Base-by-base conservation (phyloP, 2,113 vertebrate species). In the Ictidomys tridecemlineatus region DNA sequence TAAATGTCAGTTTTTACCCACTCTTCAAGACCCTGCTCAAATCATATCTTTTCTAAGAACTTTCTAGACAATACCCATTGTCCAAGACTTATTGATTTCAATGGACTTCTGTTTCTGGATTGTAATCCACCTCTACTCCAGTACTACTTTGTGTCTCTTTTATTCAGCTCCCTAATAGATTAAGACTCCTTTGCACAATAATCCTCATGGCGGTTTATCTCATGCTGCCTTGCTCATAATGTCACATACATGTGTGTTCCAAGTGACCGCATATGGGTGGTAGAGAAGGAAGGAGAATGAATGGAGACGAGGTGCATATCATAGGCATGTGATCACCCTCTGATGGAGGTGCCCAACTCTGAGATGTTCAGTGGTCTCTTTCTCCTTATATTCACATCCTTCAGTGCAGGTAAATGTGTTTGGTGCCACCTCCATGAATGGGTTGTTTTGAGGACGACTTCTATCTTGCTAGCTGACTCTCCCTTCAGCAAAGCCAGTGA, bases 341-440 rank as follows among this genome's bases (percentile, higher is more conserved):
- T 65, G 30, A 13, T 61, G 26, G 18, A 42, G 22, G 17, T 45
- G 80, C 30, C 11, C 20, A 5, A 58, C 5, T 37, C 51, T 53
- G 48, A 14, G 14, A 34, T 13, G 42, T 0, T 5, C 32, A 51
- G 0, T 72, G 11, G 45, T 39, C 26, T 16, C 1, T 17, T 34
- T 72, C 61, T 83, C 12, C 28, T 48, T 18, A 6, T 67, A n/a
- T 39, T 63, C 11, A 39, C 37, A 61, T 32, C 53, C 6, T 78
- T 94, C 74, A 24, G 18, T 28, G 39, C 1, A 48, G 72, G 37
- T 11, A 82, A 85, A 77, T 24, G 11, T 95, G 42, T 56, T 37
- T 37, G 37, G 9, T 53, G 28, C 28, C 22, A 4, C n/a, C 69
- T 80, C 32, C 65, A 63, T 63, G 10, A 69, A 53, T 79, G 89